These are phyloP conservation scores for Strongylocentrotus purpuratus DNA, from an alignment of 35 echinoderm and acorn worm species.

Conservation along the genomic window DNA sequence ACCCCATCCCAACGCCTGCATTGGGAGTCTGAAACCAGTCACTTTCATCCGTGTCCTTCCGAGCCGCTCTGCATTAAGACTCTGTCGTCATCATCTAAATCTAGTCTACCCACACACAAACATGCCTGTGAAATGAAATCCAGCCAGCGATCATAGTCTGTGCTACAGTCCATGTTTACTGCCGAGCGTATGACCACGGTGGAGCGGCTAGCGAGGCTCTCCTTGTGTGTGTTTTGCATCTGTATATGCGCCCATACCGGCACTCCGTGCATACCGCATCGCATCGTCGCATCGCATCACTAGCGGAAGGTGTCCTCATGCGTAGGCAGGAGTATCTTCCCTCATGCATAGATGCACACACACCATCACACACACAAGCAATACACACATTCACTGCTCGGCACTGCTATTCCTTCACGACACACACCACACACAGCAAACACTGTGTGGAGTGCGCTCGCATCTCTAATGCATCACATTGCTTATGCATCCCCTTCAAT, in stretches of 20 bases:
- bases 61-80: not conserved
- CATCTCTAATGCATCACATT: not conserved
- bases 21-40: not conserved
- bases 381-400: not conserved
- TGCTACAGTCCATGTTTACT: not conserved
- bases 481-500: not conserved
- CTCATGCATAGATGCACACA: conserved; percentile 33
- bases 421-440: not conserved
- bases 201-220: not conserved
- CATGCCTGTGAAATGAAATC: conserved; percentile 16
- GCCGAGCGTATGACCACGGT: not conserved
- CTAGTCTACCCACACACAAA: not conserved
- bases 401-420: not conserved
- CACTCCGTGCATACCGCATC: not conserved
- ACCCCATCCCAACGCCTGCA: not conserved
- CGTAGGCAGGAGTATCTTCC: not conserved
- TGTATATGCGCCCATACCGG: conserved; percentile 4
- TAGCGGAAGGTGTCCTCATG: conserved; percentile 1
- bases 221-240: conserved; percentile 13
- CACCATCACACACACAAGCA: not conserved
- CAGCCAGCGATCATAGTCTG: not conserved
- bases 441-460: conserved; percentile 17
- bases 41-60: not conserved
- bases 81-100: conserved; percentile 39
- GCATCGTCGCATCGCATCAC: conserved; percentile 33